Conservation (phyloP, 2,888 invertebrate genomes). For the Andrena bicolor region DNA sequence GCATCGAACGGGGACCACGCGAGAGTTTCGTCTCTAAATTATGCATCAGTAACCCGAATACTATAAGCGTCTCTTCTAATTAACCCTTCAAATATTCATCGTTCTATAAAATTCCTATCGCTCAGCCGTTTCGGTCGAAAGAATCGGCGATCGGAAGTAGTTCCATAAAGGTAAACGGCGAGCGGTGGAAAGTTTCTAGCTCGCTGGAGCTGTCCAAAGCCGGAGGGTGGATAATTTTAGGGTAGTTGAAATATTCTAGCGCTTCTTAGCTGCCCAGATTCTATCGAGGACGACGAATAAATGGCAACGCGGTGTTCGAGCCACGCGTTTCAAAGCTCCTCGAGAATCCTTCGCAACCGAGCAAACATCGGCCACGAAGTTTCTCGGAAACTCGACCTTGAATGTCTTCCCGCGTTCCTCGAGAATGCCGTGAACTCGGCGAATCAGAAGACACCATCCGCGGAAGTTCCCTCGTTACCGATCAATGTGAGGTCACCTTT, state of each 20-base stretch:
- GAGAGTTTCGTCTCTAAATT: too few species aligned
- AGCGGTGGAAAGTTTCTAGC: too few species aligned
- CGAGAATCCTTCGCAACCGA: conserved; percentile 29
- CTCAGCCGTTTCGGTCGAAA: too few species aligned
- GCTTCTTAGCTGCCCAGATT: conserved; percentile 29
- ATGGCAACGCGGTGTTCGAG: not conserved
- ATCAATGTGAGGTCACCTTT: not conserved
- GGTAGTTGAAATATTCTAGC: conserved; percentile 36
- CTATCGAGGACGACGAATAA: conserved; percentile 38
- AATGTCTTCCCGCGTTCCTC: conserved; percentile 39
- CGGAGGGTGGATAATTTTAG: not conserved
- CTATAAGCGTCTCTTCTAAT: too few species aligned
- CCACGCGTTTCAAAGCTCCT: conserved; percentile 17
- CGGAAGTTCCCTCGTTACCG: conserved; percentile 19
- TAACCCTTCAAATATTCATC: too few species aligned
- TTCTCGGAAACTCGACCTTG: conserved; percentile 46
- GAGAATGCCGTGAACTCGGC: not conserved
- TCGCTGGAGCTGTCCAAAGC: too few species aligned
- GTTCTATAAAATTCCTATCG: too few species aligned
- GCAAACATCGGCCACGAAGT: conserved; percentile 32
- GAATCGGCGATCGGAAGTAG: too few species aligned
- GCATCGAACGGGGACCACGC: too few species aligned
- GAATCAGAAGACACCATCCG: not conserved
- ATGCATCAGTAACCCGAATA: too few species aligned
- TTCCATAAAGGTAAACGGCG: too few species aligned